phyloP scores from a whole-genome alignment of 2,888 invertebrate species.

The Eupithecia centaureata region DNA sequence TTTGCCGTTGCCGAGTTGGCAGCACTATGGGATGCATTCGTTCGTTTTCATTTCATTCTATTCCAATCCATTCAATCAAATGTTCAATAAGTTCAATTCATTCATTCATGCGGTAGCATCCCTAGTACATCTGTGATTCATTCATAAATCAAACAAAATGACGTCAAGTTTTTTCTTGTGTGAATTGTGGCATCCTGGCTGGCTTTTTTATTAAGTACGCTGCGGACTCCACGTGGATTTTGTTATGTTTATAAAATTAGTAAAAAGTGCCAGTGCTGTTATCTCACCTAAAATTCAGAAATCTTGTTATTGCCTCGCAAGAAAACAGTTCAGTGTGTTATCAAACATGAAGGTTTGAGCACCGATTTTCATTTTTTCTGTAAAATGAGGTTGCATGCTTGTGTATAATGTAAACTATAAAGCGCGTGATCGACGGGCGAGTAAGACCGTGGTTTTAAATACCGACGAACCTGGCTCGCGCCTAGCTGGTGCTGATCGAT shows the following conservation, averaged over 20 bases:
- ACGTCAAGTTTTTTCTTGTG: background rate
- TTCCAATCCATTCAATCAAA: background rate
- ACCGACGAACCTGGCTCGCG: too few species aligned
- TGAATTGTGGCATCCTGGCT: background rate
- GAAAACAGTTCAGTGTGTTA: constrained; percentile 5
- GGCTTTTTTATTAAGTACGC: background rate
- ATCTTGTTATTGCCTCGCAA: background rate
- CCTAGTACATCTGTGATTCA: too few species aligned
- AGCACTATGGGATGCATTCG: background rate
- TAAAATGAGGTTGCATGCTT: background rate
- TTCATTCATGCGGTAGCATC: too few species aligned
- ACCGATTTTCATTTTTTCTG: background rate
- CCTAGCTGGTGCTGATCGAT: too few species aligned
- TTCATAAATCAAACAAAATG: background rate
- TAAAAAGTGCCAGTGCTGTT: background rate
- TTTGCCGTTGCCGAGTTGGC: background rate
- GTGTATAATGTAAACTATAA: background rate
- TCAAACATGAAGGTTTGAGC: constrained; percentile 27
- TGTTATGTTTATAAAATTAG: constrained; percentile 22
- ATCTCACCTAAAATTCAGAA: background rate
- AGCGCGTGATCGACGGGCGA: too few species aligned
- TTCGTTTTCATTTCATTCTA: background rate
- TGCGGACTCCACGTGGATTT: constrained; percentile 8
- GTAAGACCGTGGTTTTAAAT: too few species aligned
- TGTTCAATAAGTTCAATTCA: too few species aligned